Conservation (phyloP, 2,888 invertebrate genomes). For the Hyalella azteca region DNA sequence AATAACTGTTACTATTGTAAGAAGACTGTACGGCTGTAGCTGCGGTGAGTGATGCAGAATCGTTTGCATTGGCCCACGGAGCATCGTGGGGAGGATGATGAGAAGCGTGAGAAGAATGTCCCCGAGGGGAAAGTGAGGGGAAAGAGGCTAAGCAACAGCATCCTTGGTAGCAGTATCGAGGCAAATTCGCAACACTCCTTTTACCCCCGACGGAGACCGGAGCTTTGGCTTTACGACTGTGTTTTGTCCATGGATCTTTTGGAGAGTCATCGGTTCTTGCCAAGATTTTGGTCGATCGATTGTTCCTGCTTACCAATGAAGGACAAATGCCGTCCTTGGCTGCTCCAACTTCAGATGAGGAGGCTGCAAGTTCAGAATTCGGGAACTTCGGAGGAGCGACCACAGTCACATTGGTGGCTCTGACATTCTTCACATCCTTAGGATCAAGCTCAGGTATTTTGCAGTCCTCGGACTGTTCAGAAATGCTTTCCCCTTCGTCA, state of each 20-base stretch:
- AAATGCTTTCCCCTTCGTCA: background rate
- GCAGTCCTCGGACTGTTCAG: background rate
- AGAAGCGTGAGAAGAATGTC: background rate
- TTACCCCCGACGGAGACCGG: background rate
- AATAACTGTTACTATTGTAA: background rate
- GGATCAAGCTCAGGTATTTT: background rate
- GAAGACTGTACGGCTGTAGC: background rate
- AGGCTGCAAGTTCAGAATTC: background rate
- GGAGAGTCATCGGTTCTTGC: too few relatives aligned
- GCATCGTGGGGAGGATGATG: conserved; percentile 1
- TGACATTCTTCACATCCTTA: conserved; percentile 19
- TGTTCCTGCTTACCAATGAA: too few relatives aligned
- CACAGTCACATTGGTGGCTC: background rate
- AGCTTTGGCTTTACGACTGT: background rate
- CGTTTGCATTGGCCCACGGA: background rate
- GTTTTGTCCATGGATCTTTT: too few relatives aligned
- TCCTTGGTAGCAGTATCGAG: conserved; percentile 5
- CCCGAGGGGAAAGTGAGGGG: background rate
- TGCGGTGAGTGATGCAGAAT: background rate
- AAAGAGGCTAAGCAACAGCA: conserved; percentile 6
- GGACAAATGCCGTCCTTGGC: too few relatives aligned
- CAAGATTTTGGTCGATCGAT: too few relatives aligned
- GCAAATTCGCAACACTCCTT: conserved; percentile 1
- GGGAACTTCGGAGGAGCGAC: background rate
- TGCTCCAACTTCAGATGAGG: background rate